Evolutionary conservation across 2,797 vertebrate species (phyloP).

Genomic region (Tragelaphus eurycerus): DNA sequence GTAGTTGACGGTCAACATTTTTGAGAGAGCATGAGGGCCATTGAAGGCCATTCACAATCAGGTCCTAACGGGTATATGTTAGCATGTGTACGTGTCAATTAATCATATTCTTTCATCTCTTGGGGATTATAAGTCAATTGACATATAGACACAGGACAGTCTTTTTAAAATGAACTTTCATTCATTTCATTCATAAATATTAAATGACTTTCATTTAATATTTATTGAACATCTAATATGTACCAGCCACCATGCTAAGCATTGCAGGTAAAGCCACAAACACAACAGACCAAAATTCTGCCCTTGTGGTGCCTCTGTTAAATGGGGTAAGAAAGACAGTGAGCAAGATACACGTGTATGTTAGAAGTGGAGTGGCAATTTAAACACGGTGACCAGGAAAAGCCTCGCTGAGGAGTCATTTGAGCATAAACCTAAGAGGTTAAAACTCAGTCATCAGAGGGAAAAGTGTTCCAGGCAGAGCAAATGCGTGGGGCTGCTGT

Average conservation of each 20-base stretch:
- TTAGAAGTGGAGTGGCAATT: neutral
- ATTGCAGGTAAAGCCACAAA: neutral
- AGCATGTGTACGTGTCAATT: neutral
- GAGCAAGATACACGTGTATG: neutral
- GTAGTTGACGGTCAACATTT: rapidly evolving
- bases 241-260: neutral
- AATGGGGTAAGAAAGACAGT: neutral
- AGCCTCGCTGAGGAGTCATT: neutral
- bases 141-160: neutral
- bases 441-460: neutral
- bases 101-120: neutral
- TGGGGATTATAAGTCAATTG: neutral
- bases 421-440: neutral
- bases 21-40: neutral
- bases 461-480: neutral
- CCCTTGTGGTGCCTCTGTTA: neutral
- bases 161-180: neutral
- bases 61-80: neutral
- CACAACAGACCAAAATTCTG: neutral
- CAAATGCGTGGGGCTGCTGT: rapidly evolving
- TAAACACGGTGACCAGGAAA: neutral
- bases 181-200: neutral
- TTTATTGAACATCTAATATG: neutral
- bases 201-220: neutral
- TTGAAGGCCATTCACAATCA: neutral